phyloP scores from a whole-genome alignment of 2,888 invertebrate species.

The Temnothorax unifasciatus region DNA sequence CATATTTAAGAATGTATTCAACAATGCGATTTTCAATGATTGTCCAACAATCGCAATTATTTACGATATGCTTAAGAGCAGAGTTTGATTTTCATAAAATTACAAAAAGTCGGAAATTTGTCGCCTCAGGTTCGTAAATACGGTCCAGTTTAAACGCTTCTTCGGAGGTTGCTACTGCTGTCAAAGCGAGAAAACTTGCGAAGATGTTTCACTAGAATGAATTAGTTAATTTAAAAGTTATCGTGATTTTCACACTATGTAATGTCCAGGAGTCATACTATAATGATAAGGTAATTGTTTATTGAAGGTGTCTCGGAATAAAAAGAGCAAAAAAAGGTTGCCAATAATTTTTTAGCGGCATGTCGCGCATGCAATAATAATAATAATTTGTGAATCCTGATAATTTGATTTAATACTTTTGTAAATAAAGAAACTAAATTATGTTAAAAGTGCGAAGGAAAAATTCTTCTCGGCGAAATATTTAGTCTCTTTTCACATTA shows the following conservation, averaged over 20 bases:
- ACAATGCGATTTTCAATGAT: neutral
- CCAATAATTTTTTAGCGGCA: neutral
- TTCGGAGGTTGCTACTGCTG: conserved; percentile 10
- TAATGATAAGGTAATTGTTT: conserved; percentile 17
- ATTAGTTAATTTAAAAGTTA: conserved; percentile 47
- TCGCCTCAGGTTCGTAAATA: conserved; percentile 16
- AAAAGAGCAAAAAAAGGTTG: neutral
- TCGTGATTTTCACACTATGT: neutral
- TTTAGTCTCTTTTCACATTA: neutral
- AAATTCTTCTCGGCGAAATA: neutral
- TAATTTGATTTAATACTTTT: neutral
- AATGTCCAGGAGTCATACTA: neutral
- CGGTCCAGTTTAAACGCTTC: conserved; percentile 33
- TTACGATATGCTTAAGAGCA: conserved; percentile 3
- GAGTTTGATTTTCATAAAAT: conserved; percentile 43
- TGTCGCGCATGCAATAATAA: neutral
- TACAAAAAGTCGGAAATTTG: conserved; percentile 35
- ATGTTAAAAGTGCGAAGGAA: neutral
- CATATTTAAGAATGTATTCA: conserved; percentile 1
- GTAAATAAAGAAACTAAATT: neutral
- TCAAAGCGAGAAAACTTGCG: conserved; percentile 22
- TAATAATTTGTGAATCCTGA: neutral
- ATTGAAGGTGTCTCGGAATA: neutral
- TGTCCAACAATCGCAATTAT: conserved; percentile 15
- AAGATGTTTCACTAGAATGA: neutral